These are phyloP conservation scores for Oscheius sp. DNA, from an alignment of 2,888 invertebrate genomes.

Conservation along the genomic window DNA sequence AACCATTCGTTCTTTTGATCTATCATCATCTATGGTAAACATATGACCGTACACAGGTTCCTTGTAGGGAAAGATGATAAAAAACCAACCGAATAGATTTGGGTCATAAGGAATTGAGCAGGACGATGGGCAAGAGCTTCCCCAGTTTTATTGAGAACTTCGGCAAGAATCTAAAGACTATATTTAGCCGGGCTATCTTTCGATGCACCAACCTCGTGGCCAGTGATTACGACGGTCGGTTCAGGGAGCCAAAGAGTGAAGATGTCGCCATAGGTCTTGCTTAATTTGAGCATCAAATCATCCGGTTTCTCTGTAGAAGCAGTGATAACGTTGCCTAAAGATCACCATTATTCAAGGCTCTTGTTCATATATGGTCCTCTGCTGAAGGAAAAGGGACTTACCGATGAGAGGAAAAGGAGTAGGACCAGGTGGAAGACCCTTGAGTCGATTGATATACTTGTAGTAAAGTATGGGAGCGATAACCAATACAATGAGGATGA, in stretches of 20 bases:
- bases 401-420: constrained; percentile 48
- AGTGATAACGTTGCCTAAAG: constrained; percentile 17
- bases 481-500: constrained; percentile 18
- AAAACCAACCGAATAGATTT: constrained; percentile 36
- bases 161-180: constrained; percentile 21
- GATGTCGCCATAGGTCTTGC: constrained; percentile 42
- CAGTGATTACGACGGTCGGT: constrained; percentile 45
- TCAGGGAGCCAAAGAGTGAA: constrained; percentile 52
- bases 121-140: constrained; percentile 49
- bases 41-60: neutral
- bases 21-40: neutral
- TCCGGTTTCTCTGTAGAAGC: constrained; percentile 24
- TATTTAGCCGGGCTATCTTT: neutral
- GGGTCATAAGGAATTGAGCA: constrained; percentile 45
- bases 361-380: no score
- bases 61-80: neutral
- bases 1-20: neutral
- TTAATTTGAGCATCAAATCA: constrained; percentile 21
- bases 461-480: constrained; percentile 35
- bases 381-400: neutral
- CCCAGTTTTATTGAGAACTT: constrained; percentile 33
- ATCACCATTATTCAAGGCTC: neutral
- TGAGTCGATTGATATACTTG: constrained; percentile 39
- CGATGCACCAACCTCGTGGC: constrained; percentile 42
- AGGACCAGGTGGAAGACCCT: constrained; percentile 47